These are phyloP conservation scores for Gallinago solitaria DNA, from an alignment of 2,797 vertebrate genomes.

Conservation along the genomic window DNA sequence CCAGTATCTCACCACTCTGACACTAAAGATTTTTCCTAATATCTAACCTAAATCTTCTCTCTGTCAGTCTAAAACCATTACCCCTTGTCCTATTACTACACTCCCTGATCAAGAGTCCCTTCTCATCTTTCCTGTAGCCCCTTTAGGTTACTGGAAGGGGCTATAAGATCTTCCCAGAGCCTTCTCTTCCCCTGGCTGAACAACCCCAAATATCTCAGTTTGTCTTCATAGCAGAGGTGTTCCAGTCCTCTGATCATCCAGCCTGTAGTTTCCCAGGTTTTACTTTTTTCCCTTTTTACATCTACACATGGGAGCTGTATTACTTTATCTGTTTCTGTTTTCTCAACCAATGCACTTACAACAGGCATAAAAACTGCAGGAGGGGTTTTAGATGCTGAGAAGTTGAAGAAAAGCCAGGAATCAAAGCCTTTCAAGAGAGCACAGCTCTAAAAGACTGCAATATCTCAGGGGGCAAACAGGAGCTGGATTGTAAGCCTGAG, in stretches of 20 bases:
- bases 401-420: not conserved
- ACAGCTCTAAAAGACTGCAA: not conserved
- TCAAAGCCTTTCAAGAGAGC: not conserved
- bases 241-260: not conserved
- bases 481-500: not conserved
- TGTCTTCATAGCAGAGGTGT: not conserved
- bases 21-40: not conserved
- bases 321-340: not conserved
- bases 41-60: not conserved
- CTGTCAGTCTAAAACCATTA: not conserved
- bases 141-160: not conserved
- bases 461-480: not conserved
- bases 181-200: not conserved
- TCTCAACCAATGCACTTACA: fast-evolving
- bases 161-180: not conserved
- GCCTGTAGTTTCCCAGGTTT: not conserved
- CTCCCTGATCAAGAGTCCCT: not conserved
- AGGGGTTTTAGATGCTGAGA: not conserved
- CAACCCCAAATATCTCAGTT: not conserved
- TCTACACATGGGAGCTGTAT: not conserved
- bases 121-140: not conserved
- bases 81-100: not conserved
- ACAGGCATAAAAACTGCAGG: not conserved
- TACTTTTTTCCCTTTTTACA: not conserved
- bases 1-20: not conserved